Percentiles rank a stretch among this genome's conserved stretches.
phyloP scores from a whole-genome alignment of 92 coral and sea anemone species.

The Bergia puertoricense region DNA sequence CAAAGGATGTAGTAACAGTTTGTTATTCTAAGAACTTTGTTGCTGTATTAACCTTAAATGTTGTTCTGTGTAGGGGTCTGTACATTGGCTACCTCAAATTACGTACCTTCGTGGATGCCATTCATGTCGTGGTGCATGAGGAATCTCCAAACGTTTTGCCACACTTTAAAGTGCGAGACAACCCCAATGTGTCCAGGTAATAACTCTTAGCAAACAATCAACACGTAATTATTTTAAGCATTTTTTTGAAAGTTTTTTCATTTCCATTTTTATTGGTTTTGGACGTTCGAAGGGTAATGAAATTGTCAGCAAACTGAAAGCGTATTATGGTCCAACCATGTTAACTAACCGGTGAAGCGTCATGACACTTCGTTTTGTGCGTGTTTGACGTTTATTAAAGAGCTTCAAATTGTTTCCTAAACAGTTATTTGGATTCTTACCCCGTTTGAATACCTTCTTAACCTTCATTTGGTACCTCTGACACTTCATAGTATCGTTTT shows the following conservation, averaged over 20 bases:
- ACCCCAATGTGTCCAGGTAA: constrained; percentile 98
- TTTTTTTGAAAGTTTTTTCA: too few species aligned
- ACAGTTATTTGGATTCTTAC: too few species aligned
- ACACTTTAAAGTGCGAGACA: constrained; percentile 93
- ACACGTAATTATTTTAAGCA: neutral
- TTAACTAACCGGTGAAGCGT: too few species aligned
- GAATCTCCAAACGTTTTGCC: constrained; percentile 91
- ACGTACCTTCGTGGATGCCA: constrained; percentile 95
- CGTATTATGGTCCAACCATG: too few species aligned
- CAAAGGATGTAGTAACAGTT: neutral
- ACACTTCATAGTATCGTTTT: too few species aligned
- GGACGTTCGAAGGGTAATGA: neutral
- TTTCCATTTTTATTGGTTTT: too few species aligned
- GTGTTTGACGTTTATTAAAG: too few species aligned
- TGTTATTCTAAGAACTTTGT: neutral
- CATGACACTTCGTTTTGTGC: too few species aligned
- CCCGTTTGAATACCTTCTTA: too few species aligned
- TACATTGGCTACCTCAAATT: constrained; percentile 94
- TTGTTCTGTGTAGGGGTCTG: constrained; percentile 70
- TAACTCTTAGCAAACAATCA: too few species aligned
- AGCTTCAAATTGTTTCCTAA: too few species aligned
- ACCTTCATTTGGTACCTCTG: too few species aligned
- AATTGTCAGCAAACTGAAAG: neutral
- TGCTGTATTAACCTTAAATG: neutral
- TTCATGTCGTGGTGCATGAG: constrained; percentile 94